A percentile compares a stretch with the other conserved stretches of the same genome.
These are phyloP conservation scores for Paramisgurnus dabryanus DNA, from an alignment of 2,113 vertebrate genomes.

Conservation along the genomic window DNA sequence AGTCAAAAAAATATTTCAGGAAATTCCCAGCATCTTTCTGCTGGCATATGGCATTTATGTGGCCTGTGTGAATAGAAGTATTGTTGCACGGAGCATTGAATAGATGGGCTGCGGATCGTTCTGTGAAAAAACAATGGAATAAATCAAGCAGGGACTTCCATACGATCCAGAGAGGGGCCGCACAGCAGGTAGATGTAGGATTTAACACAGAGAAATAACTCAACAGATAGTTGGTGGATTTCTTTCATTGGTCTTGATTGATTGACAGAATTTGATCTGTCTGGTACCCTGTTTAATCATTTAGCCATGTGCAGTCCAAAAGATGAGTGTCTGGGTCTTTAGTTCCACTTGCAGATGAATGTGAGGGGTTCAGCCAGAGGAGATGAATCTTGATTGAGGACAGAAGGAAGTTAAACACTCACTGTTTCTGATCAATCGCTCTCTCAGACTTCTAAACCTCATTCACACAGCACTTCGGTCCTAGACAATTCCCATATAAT, in stretches of 20 bases:
- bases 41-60: constrained; percentile 8
- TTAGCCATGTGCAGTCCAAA: constrained; percentile 33
- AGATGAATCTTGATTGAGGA: neutral
- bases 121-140: constrained; percentile 43
- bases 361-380: constrained; percentile 50
- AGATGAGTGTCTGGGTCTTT: constrained; percentile 47
- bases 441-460: neutral
- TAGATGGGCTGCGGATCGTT: constrained; percentile 13
- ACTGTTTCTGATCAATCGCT: constrained; percentile 41
- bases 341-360: constrained; percentile 37
- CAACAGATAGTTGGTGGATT: constrained; percentile 43
- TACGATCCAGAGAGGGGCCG: neutral
- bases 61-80: constrained; percentile 31
- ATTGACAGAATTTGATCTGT: constrained; percentile 21
- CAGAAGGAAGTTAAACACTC: constrained; percentile 38
- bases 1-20: neutral
- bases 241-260: constrained; percentile 1
- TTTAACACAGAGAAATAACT: constrained; percentile 24
- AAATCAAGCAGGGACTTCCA: constrained; percentile 34
- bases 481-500: neutral
- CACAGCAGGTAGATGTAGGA: constrained; percentile 51
- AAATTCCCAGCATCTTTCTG: constrained; percentile 9
- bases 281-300: constrained; percentile 47
- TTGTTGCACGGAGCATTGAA: constrained; percentile 30
- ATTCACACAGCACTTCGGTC: no score